Evolutionary conservation across 53 echinoderm and acorn worm species (phyloP).

Genomic region (Luidia sarsii): DNA sequence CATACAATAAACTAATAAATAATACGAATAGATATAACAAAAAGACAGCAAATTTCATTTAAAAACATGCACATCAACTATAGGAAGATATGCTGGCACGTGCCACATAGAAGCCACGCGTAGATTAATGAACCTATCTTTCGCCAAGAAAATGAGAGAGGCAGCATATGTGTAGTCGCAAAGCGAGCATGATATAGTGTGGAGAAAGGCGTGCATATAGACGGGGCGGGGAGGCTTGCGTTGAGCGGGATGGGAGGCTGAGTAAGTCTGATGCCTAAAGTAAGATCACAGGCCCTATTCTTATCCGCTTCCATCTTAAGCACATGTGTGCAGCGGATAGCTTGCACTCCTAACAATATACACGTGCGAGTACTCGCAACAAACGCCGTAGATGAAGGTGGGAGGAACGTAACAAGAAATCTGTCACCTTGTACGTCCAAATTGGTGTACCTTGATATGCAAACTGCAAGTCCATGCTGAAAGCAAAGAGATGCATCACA

Average conservation of each 20-base stretch:
- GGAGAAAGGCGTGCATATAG: slow-evolving; percentile 28
- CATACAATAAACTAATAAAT: too few relatives aligned
- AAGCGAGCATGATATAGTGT: slow-evolving; percentile 5
- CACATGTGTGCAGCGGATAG: slow-evolving; percentile 60
- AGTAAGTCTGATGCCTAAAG: slow-evolving; percentile 41
- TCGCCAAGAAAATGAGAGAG: background rate
- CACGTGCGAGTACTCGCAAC: slow-evolving; percentile 54
- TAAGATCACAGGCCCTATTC: slow-evolving; percentile 33
- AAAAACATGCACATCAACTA: too few relatives aligned
- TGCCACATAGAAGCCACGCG: too few relatives aligned
- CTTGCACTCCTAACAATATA: slow-evolving; percentile 53
- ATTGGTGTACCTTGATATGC: slow-evolving; percentile 41
- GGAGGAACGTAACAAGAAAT: slow-evolving; percentile 54
- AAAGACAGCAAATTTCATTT: too few relatives aligned
- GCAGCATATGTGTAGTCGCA: slow-evolving; percentile 47
- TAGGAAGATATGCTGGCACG: too few relatives aligned
- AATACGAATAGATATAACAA: too few relatives aligned
- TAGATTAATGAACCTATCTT: too few relatives aligned
- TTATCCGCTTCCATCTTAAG: slow-evolving; percentile 56
- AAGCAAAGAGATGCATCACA: slow-evolving; percentile 28
- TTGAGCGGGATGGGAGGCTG: slow-evolving; percentile 15
- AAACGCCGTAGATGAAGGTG: slow-evolving; percentile 49
- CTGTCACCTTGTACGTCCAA: slow-evolving; percentile 50
- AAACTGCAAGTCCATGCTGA: background rate
- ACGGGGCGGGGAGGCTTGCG: slow-evolving; percentile 23